Evolutionary conservation across 2,888 invertebrate genomes (phyloP).

Genomic region (Hyalella azteca): DNA sequence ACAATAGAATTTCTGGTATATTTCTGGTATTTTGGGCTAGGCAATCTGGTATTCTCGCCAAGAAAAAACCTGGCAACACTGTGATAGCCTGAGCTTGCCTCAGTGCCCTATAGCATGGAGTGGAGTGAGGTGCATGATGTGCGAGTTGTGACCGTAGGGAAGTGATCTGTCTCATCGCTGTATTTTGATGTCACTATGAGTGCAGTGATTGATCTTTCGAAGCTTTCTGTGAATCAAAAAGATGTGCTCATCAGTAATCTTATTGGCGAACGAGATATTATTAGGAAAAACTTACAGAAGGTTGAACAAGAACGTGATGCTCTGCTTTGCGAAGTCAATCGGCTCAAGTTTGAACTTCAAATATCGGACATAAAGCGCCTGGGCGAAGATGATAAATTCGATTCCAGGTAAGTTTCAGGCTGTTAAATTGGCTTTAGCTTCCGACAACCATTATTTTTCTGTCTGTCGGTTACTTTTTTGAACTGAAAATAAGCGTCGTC

Average conservation of each 20-base stretch:
- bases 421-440: too few relatives aligned
- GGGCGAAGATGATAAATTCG: constrained; percentile 54
- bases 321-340: constrained; percentile 57
- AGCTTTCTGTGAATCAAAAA: constrained; percentile 49
- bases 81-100: not conserved
- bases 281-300: constrained; percentile 55
- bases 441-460: too few relatives aligned
- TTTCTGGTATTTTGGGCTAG: too few relatives aligned
- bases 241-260: constrained; percentile 47
- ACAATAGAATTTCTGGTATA: too few relatives aligned
- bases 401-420: constrained; percentile 52
- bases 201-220: constrained; percentile 30
- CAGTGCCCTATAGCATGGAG: constrained; percentile 31
- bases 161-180: constrained; percentile 26
- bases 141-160: constrained; percentile 5
- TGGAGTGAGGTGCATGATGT: constrained; percentile 1
- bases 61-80: too few relatives aligned
- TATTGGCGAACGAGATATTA: constrained; percentile 43
- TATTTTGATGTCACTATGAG: constrained; percentile 17
- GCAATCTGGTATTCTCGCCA: too few relatives aligned
- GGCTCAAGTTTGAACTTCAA: constrained; percentile 58
- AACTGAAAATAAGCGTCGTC: not conserved
- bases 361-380: constrained; percentile 57
- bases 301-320: constrained; percentile 57
- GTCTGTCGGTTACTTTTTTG: too few relatives aligned